Conservation (phyloP, 1,140 invertebrate species). For the Sogatella furcifera region DNA sequence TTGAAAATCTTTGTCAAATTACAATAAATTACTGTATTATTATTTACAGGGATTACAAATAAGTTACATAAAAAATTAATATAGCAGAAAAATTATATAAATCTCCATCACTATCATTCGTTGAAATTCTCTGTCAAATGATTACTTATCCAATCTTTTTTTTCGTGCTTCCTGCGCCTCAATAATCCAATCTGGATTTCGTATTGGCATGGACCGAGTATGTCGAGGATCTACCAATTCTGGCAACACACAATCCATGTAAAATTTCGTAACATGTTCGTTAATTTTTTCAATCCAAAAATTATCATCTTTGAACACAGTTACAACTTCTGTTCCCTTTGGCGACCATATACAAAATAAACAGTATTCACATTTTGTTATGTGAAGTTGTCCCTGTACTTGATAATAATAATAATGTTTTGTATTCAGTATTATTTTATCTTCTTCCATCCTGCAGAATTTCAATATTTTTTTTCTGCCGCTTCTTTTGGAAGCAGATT, state of each 20-base stretch:
- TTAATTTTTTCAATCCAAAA: constrained; percentile 23
- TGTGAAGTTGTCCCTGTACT: constrained; percentile 13
- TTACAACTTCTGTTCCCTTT: constrained; percentile 10
- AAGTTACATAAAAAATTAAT: too few species aligned
- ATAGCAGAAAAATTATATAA: too few species aligned
- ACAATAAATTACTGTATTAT: too few species aligned
- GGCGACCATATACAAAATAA: constrained; percentile 20
- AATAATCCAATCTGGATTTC: too few species aligned
- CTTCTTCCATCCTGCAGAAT: too few species aligned
- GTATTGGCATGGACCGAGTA: constrained; percentile 22
- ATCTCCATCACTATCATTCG: too few species aligned
- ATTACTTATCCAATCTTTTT: too few species aligned
- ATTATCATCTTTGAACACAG: constrained; percentile 18
- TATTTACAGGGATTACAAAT: too few species aligned
- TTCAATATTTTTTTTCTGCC: background rate
- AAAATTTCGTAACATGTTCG: constrained; percentile 23
- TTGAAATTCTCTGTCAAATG: too few species aligned
- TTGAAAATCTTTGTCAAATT: too few species aligned
- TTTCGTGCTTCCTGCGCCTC: too few species aligned
- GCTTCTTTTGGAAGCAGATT: background rate
- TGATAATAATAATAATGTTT: background rate
- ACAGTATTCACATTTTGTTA: constrained; percentile 13
- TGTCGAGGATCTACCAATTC: constrained; percentile 29
- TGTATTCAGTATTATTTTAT: background rate
- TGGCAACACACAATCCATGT: constrained; percentile 26